Base-by-base conservation (phyloP, 2,797 vertebrate species). In the Distichodus sexfasciatus region DNA sequence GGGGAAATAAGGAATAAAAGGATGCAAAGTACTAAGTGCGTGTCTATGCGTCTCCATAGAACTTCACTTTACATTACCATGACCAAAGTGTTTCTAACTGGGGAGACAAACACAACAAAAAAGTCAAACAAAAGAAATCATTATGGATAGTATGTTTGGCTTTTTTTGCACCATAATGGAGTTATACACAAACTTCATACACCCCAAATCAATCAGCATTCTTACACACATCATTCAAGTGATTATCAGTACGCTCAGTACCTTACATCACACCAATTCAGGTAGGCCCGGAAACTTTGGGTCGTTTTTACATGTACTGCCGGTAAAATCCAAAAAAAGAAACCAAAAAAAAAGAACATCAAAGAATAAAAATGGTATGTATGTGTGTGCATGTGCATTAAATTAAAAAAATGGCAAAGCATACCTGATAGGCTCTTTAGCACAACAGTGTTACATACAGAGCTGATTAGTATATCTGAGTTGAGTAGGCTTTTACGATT, bases 391-490 rank as follows among this genome's bases (percentile, higher is more conserved):
- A 75, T 83, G 84, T 80, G 84, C 67, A 79, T 89, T 86, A 86
- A 86, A 89, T 89, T 64, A 68, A 65, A 59, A 76, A 79, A 83
- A 90, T 88, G 88, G 90, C 89, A 88, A 90, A 90, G 88, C 90
- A 89, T 90, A 91, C 91, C 91, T 92, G 90, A 92, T 92, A 90
- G 87, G 90, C 85, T 90, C 88, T 83, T 85, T 87, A 90, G 90
- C 88, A 90, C 84, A 89, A 91, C 89, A 92, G 91, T 92, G 90
- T 91, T 89, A 88, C 90, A 91, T 89, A 90, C 83, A 88, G 87
- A 92, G 91, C 91, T 87, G 89, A 90, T 91, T 91, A 92, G 87
- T 84, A 88, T 90, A 91, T 89, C 88, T 89, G 89, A 91, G 90
- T 91, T 86, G 84, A 88, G 88, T 86, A 90, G 86, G 89, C 87